Percentiles rank a stretch among this genome's conserved stretches.
Conservation (phyloP, 2,888 invertebrate species). For the Trichacis sp. region DNA sequence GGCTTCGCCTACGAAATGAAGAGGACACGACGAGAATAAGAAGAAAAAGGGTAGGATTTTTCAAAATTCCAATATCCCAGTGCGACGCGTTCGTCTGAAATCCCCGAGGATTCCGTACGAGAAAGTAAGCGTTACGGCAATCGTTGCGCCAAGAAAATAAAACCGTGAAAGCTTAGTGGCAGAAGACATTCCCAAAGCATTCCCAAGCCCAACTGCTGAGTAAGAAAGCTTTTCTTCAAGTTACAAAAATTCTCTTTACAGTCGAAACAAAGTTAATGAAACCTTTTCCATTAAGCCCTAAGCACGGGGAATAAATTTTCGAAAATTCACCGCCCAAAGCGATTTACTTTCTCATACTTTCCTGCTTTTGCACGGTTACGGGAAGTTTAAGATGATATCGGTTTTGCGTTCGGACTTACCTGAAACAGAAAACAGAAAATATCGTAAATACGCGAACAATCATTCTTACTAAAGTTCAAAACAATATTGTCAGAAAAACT, state of each 20-base stretch:
- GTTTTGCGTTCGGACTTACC: too few relatives aligned
- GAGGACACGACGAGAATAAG: background rate
- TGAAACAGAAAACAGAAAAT: too few relatives aligned
- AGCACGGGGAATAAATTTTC: background rate
- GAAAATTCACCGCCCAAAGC: background rate
- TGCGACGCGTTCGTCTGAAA: constrained; percentile 31
- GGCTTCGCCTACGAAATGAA: background rate
- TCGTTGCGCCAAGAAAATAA: constrained; percentile 35
- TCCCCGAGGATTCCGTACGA: constrained; percentile 46
- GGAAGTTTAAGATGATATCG: too few relatives aligned
- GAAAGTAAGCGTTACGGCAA: constrained; percentile 50
- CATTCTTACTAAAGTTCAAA: too few relatives aligned
- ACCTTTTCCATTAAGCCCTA: background rate
- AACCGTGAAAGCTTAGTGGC: constrained; percentile 4
- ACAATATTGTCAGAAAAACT: too few relatives aligned
- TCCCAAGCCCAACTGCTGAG: constrained; percentile 14
- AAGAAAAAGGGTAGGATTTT: constrained; percentile 31
- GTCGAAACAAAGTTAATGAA: constrained; percentile 1
- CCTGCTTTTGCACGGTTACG: too few relatives aligned
- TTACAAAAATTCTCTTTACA: constrained; percentile 2
- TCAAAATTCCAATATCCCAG: constrained; percentile 56
- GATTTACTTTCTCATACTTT: background rate
- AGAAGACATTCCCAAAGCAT: constrained; percentile 27
- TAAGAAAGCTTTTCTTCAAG: constrained; percentile 4
- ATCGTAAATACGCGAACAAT: too few relatives aligned